A percentile compares a stretch with the other conserved stretches of the same genome.
Evolutionary conservation across 1,140 invertebrate species (phyloP).

Genomic region (Drosophila willistoni): DNA sequence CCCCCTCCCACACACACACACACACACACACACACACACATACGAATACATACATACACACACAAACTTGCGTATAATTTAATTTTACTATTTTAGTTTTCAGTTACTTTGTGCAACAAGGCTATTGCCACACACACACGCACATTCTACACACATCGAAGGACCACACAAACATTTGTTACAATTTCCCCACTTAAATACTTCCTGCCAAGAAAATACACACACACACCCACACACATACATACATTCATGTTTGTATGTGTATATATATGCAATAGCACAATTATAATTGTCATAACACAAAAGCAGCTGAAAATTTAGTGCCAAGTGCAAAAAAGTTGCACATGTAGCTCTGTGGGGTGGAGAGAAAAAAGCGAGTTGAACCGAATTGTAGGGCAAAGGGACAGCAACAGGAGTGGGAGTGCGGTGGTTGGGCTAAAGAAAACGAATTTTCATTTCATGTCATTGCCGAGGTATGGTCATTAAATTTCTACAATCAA

Average conservation of each 20-base stretch:
- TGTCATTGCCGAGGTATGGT: background rate
- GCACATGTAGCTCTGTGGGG: constrained; percentile 27
- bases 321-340: constrained; percentile 76
- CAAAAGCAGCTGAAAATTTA: constrained; percentile 79
- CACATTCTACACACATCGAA: constrained; percentile 41
- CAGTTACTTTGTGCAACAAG: constrained; percentile 74
- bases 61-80: constrained; percentile 51
- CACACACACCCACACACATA: constrained; percentile 18
- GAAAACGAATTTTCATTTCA: background rate
- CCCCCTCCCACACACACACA: constrained; percentile 1
- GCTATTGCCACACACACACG: constrained; percentile 19
- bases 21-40: constrained; percentile 3
- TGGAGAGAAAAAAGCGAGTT: background rate
- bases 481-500: background rate
- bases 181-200: constrained; percentile 78
- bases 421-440: too few species aligned
- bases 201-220: constrained; percentile 72
- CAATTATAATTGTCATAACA: constrained; percentile 81
- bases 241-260: constrained; percentile 11
- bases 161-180: constrained; percentile 70
- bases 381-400: background rate
- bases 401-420: background rate
- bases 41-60: constrained; percentile 19
- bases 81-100: constrained; percentile 76
- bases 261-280: constrained; percentile 59